Conservation (phyloP, 2,888 invertebrate species). For the Opisthograptis luteolata region DNA sequence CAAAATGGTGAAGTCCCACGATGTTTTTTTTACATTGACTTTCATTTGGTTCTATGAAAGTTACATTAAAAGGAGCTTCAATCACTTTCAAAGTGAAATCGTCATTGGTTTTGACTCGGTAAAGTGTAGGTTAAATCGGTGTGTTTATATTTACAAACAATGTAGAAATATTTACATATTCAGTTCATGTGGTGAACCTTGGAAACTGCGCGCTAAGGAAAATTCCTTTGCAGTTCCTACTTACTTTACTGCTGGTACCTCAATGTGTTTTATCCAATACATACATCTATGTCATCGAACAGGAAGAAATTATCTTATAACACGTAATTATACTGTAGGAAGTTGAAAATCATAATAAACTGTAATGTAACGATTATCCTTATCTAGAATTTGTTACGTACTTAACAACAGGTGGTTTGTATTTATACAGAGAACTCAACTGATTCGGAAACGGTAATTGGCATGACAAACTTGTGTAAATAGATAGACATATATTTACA, state of each 20-base stretch:
- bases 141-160: constrained; percentile 15
- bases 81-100: too few species aligned
- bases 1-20: not conserved
- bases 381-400: not conserved
- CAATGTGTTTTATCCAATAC: not conserved
- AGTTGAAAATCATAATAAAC: constrained; percentile 3
- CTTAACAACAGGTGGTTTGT: not conserved
- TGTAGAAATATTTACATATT: constrained; percentile 30
- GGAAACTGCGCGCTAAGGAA: constrained; percentile 27
- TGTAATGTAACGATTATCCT: constrained; percentile 6
- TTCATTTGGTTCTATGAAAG: too few species aligned
- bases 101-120: not conserved
- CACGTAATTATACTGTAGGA: constrained; percentile 15
- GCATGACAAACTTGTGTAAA: not conserved
- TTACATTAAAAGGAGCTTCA: not conserved
- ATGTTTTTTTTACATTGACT: not conserved
- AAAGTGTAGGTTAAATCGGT: not conserved
- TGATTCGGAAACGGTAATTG: not conserved
- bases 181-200: constrained; percentile 28
- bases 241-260: too few species aligned
- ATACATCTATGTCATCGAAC: not conserved
- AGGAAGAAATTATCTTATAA: constrained; percentile 19
- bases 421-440: too few species aligned
- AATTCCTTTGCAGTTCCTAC: constrained; percentile 31
- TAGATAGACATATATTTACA: not conserved